Conservation (phyloP, 2,113 vertebrate species). For the Megaceryle torquata region DNA sequence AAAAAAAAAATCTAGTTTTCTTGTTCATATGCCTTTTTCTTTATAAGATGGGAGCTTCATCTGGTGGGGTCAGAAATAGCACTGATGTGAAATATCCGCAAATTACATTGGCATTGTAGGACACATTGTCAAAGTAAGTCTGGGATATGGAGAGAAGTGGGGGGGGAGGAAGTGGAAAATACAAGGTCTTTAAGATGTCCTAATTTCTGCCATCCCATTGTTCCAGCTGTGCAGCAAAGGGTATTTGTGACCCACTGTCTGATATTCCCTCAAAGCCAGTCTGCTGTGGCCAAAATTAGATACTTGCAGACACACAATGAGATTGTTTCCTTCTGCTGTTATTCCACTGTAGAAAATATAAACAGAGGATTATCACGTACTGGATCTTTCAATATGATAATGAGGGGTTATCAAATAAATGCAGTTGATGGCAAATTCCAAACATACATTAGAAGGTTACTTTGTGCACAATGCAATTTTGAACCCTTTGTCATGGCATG, state of each 20-base stretch:
- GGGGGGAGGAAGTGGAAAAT: background rate
- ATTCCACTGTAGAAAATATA: background rate
- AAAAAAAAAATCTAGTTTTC: background rate
- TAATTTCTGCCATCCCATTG: background rate
- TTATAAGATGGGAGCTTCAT: background rate
- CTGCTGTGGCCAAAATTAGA: background rate
- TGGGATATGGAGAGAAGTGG: background rate
- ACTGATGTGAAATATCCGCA: background rate
- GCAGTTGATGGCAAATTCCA: background rate
- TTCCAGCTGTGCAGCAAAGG: background rate
- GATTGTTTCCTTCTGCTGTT: background rate
- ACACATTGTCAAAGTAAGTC: background rate
- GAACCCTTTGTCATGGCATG: background rate
- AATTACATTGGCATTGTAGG: background rate
- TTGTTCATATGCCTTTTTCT: background rate
- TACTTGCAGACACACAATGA: background rate
- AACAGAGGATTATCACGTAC: background rate
- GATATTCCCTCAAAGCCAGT: background rate
- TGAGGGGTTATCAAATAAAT: background rate
- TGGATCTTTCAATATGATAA: background rate
- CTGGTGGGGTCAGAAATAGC: background rate
- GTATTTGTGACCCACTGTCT: background rate
- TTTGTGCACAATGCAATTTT: background rate
- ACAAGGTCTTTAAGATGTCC: background rate
- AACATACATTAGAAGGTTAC: background rate